A percentile compares a stretch with the other conserved stretches of the same genome.
These are phyloP conservation scores for Acleris holmiana DNA, from an alignment of 2,888 invertebrate species.

Conservation along the genomic window DNA sequence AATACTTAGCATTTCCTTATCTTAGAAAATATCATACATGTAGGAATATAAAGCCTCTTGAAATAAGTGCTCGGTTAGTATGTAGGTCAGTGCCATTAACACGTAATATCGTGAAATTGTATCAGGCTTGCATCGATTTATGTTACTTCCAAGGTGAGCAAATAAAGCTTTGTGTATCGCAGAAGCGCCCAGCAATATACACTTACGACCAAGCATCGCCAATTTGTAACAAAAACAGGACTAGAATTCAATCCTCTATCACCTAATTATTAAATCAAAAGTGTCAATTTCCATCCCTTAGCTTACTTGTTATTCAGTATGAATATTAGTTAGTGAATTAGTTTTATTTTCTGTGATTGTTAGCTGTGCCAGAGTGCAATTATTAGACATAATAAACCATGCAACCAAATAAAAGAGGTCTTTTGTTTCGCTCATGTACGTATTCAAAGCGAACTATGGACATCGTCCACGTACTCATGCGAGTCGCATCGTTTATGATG, in stretches of 20 bases:
- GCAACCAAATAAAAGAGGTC: slow-evolving; percentile 1
- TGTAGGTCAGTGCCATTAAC: slow-evolving; percentile 8
- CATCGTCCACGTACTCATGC: not conserved
- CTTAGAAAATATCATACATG: slow-evolving; percentile 4
- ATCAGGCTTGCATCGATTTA: not conserved
- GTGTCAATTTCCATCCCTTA: not conserved
- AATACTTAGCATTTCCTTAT: not conserved
- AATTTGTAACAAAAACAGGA: too few species aligned
- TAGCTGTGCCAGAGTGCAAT: slow-evolving; percentile 19
- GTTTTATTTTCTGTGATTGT: slow-evolving; percentile 11
- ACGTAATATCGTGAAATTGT: not conserved
- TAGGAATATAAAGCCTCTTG: slow-evolving; percentile 4
- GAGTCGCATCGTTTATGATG: slow-evolving; percentile 23
- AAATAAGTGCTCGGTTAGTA: slow-evolving; percentile 4
- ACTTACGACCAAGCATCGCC: not conserved
- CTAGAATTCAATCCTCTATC: not conserved
- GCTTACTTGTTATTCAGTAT: slow-evolving; percentile 17
- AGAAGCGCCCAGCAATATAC: slow-evolving; percentile 21
- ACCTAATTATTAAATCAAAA: not conserved
- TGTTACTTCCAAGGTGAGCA: slow-evolving; percentile 9
- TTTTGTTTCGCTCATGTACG: not conserved
- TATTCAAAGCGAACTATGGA: not conserved
- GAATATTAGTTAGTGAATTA: slow-evolving; percentile 25
- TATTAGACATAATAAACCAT: slow-evolving; percentile 24
- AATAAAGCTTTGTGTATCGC: slow-evolving; percentile 19